Evolutionary conservation across 1,140 invertebrate genomes (phyloP), one percentile per base, ranked within the genome.

Genomic region (Colletes latitarsis): DNA sequence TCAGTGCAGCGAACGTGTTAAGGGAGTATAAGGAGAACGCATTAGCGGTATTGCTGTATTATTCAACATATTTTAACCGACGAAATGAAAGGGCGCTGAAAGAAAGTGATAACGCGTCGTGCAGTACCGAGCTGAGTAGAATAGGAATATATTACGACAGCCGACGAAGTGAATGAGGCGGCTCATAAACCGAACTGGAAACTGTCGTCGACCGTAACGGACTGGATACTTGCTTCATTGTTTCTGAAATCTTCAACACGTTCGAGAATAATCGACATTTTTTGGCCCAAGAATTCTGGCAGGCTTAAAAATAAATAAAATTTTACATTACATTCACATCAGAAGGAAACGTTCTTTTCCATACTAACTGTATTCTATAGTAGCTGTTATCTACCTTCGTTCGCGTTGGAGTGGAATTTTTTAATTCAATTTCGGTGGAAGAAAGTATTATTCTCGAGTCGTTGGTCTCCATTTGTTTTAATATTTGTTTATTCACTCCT

Each of bases 41-140:
- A 78, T 78, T 78, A 78, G 43, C 49, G 49, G 12, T 62, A 46
- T 64, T 73, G 77, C 69, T 55, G 49, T 79, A 66, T 79, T 73
- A 73, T 79, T 66, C 77, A 64, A 79, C 77, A 79, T 49, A 66
- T 66, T 79, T 79, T 79, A 79, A 57, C 6, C 58, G 30, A 52
- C 15, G 19, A 15, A 64, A 72, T 14, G 76, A 72, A 62, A 53
- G 67, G 14, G 8, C 9, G 14, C 9, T 6, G 21, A 72, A 72
- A 21, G 60, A 55, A 78, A 55, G 41, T 64, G 69, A 63, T 71
- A 62, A 53, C 67, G 57, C 4, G 46, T 41, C 17, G 57, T 14
- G 30, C 12, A 30, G 14, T 5, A 15, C 39, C 21, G n/a, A 10
- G 15, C n/a, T 0, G 41, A 30, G 53, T 49, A 39, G 64, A 70